Conservation (phyloP, 2,888 invertebrate genomes). For the Pollenia amentaria region DNA sequence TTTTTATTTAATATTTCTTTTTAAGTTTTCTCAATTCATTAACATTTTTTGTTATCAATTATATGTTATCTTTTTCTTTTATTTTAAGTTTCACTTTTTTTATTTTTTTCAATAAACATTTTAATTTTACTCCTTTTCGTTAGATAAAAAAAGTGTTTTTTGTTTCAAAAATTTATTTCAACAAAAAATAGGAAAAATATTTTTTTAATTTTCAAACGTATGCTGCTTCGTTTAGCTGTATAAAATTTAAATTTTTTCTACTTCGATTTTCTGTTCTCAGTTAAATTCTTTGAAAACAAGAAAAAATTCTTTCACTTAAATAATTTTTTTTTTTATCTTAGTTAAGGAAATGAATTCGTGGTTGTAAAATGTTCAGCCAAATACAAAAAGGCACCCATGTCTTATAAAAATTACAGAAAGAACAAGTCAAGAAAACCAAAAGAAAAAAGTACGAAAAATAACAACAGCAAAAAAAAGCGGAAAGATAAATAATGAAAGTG, state of each 20-base stretch:
- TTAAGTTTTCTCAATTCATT: conserved; percentile 24
- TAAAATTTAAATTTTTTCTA: conserved; percentile 6
- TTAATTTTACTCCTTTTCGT: too few species aligned
- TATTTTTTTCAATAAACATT: not conserved
- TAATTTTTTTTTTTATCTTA: conserved; percentile 29
- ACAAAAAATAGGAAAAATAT: conserved; percentile 1
- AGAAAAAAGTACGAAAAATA: conserved; percentile 16
- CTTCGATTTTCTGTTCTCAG: not conserved
- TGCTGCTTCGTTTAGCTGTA: conserved; percentile 29
- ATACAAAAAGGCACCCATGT: not conserved
- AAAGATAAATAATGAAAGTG: conserved; percentile 74
- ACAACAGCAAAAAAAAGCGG: conserved; percentile 28
- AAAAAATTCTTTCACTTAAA: conserved; percentile 29
- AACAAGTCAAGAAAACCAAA: not conserved
- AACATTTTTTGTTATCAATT: conserved; percentile 26
- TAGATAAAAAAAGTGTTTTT: too few species aligned
- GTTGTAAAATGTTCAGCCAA: conserved; percentile 19
- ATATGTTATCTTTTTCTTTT: not conserved
- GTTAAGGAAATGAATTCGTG: conserved; percentile 48
- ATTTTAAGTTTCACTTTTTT: not conserved
- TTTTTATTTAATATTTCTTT: not conserved
- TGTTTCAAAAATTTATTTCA: not conserved
- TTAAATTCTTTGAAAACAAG: not conserved
- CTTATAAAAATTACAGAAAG: conserved; percentile 26
- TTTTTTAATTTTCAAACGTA: conserved; percentile 6